Evolutionary conservation across 2,113 vertebrate genomes (phyloP).

Genomic region (Acanthochromis polyacanthus): DNA sequence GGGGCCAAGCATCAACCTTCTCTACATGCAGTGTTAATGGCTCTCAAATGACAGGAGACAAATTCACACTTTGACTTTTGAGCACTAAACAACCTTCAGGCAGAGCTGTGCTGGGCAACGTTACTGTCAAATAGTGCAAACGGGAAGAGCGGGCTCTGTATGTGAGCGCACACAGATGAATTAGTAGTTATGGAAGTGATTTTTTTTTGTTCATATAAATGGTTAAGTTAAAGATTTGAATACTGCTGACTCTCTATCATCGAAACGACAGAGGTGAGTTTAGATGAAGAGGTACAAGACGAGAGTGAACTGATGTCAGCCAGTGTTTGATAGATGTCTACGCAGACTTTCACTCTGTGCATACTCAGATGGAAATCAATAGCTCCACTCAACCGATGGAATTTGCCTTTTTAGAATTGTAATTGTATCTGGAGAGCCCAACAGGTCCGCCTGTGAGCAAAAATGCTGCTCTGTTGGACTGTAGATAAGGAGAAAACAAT

Average conservation of each 20-base stretch:
- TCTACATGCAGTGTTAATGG: slow-evolving; percentile 38
- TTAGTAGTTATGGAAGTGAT: slow-evolving; percentile 28
- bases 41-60: slow-evolving; percentile 48
- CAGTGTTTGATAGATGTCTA: slow-evolving; percentile 60
- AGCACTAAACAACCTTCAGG: slow-evolving; percentile 44
- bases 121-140: slow-evolving; percentile 40
- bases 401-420: slow-evolving; percentile 69
- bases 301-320: slow-evolving; percentile 61
- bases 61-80: slow-evolving; percentile 30
- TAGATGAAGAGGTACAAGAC: slow-evolving; percentile 27
- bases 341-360: slow-evolving; percentile 56
- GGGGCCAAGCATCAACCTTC: slow-evolving; percentile 46
- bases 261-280: slow-evolving; percentile 23
- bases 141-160: slow-evolving; percentile 1
- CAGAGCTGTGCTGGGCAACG: slow-evolving; percentile 17
- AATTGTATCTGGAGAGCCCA: slow-evolving; percentile 59
- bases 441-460: slow-evolving; percentile 43
- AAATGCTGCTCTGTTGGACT: slow-evolving; percentile 49
- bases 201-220: slow-evolving; percentile 45
- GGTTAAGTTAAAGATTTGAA: slow-evolving; percentile 33
- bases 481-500: slow-evolving; percentile 58
- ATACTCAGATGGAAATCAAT: slow-evolving; percentile 74
- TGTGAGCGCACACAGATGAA: slow-evolving; percentile 33
- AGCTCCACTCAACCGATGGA: slow-evolving; percentile 64
- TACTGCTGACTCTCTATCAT: slow-evolving; percentile 42